Percentiles rank a stretch among this genome's conserved stretches.
Evolutionary conservation across 2,888 invertebrate species (phyloP).

Genomic region (Eurois occulta): DNA sequence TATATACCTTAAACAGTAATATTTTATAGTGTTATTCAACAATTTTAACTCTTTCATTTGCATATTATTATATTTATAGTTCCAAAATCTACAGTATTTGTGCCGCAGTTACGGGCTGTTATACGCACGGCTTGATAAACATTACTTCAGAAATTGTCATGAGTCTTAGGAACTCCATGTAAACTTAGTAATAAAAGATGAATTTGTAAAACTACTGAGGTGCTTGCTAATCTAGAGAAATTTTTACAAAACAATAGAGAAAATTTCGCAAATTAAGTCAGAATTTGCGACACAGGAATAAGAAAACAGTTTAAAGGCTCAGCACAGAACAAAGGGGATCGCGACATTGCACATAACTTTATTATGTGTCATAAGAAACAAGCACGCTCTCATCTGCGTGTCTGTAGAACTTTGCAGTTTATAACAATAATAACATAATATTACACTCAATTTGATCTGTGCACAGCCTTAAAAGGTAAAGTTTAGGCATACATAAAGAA

Average conservation of each 20-base stretch:
- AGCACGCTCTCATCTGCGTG: neutral
- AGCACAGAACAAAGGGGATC: conserved; percentile 9
- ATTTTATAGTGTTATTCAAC: conserved; percentile 65
- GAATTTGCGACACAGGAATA: conserved; percentile 27
- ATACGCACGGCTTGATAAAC: neutral
- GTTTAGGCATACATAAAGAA: conserved; percentile 20
- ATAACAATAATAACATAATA: neutral
- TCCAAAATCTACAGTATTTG: conserved; percentile 63
- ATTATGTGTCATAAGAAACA: neutral
- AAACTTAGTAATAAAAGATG: conserved; percentile 23
- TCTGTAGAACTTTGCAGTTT: neutral
- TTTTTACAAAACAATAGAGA: conserved; percentile 17
- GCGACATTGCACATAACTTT: neutral
- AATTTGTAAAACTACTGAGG: conserved; percentile 32
- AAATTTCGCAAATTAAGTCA: conserved; percentile 13
- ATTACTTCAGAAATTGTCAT: conserved; percentile 54
- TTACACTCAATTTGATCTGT: neutral
- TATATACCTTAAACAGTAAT: conserved; percentile 56
- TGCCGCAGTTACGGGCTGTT: conserved; percentile 35
- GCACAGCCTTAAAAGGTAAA: neutral
- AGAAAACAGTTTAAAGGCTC: neutral
- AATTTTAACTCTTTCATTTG: conserved; percentile 65
- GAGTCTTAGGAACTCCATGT: conserved; percentile 58
- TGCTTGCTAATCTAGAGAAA: conserved; percentile 11
- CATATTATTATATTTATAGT: conserved; percentile 63